Percentiles rank a stretch among this genome's conserved stretches.
Conservation (phyloP, 2,888 invertebrate species). For the Stratiomys singularior region DNA sequence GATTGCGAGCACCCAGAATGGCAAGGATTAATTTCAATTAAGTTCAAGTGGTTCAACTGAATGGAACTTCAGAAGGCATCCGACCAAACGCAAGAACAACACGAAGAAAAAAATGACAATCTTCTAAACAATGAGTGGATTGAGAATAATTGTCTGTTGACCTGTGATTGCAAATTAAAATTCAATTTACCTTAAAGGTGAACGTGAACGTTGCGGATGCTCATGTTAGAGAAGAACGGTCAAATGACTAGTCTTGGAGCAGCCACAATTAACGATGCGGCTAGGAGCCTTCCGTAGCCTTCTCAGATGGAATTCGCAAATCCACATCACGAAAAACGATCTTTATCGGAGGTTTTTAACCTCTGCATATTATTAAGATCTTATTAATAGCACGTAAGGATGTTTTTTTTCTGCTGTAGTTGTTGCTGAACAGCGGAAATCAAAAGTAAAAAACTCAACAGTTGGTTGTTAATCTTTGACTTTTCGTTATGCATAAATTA, state of each 20-base stretch:
- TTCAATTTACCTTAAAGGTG: conserved; percentile 38
- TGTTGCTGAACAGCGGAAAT: background rate
- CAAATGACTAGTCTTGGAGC: background rate
- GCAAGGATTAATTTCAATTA: conserved; percentile 7
- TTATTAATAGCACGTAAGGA: conserved; percentile 5
- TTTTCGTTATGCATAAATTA: too few species aligned
- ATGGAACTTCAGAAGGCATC: background rate
- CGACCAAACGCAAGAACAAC: background rate
- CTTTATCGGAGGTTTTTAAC: conserved; percentile 39
- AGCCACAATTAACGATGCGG: conserved; percentile 27
- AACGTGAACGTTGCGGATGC: conserved; percentile 1
- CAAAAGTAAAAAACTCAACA: background rate
- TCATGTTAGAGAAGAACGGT: background rate
- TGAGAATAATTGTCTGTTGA: background rate
- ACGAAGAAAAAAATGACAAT: background rate
- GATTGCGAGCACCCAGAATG: background rate
- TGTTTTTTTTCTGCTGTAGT: background rate
- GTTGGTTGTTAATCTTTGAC: too few species aligned
- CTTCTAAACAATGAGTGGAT: background rate
- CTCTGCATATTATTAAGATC: conserved; percentile 42
- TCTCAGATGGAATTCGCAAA: conserved; percentile 15
- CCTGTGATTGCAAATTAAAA: conserved; percentile 31
- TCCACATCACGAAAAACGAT: conserved; percentile 38
- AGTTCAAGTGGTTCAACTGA: background rate
- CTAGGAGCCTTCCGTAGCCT: background rate